Percentiles rank a stretch among this genome's conserved stretches.
Conservation (phyloP, 2,113 vertebrate genomes). For the Recurvirostra avosetta region DNA sequence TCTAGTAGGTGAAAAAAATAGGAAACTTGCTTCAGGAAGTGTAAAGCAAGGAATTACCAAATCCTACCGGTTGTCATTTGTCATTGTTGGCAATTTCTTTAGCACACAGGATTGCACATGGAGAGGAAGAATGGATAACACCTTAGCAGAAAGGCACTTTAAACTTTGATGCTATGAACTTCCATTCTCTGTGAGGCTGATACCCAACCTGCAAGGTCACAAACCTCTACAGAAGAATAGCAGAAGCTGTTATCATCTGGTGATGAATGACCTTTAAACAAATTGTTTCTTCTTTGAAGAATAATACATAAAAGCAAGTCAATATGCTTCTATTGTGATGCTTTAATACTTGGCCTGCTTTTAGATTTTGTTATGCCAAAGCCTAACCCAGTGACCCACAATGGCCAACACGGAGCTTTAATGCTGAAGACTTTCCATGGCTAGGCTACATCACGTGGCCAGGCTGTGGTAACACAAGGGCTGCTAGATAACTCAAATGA, state of each 20-base stretch:
- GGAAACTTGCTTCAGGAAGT: not conserved
- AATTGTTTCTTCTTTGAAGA: not conserved
- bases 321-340: not conserved
- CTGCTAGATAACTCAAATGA: not conserved
- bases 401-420: not conserved
- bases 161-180: not conserved
- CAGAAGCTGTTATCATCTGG: not conserved
- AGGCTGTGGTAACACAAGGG: not conserved
- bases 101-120: not conserved
- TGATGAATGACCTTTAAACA: not conserved
- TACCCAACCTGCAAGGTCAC: not conserved
- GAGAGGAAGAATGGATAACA: not conserved
- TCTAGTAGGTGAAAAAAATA: not conserved
- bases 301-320: not conserved
- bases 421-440: not conserved
- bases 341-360: not conserved
- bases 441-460: not conserved
- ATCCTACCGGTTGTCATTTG: not conserved
- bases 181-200: not conserved
- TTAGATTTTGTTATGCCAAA: not conserved
- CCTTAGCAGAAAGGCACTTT: not conserved
- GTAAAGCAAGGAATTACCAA: not conserved
- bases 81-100: not conserved
- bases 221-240: not conserved
- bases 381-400: not conserved